Evolutionary conservation across 2,888 invertebrate species (phyloP), one percentile per base, ranked within the genome.

Genomic region (Theodoxus fluviatilis): DNA sequence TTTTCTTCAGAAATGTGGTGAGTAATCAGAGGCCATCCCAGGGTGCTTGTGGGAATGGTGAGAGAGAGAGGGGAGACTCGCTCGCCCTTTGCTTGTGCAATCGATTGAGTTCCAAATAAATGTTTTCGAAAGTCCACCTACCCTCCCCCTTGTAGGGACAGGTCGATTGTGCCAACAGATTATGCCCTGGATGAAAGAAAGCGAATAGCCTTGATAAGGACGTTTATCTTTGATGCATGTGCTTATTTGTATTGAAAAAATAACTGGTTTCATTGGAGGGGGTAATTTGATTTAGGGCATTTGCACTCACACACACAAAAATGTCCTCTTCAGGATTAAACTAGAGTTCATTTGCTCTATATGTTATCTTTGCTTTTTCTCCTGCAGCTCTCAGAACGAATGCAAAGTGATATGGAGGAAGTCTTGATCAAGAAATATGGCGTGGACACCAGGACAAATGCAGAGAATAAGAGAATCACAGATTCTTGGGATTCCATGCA

Each of bases 401-500:
- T 83, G 22, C 76, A 78, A 70, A 40, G 57, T 3, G 72, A 78
- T 15, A 79, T 83, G 74, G 61, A 71, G 18, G 33, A 73, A 9
- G 78, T 81, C 18, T 73, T 83, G 64, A 72, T 72, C 61, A 68
- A 70, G 31, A 73, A 78, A 22, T 83, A 83, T 72, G 83, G 83
- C 18, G 71, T 78, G 43, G 80, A 82, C 57, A 70, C 78, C 15
- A 72, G 81, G 59, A 76, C 77, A 47, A 79, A 78, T 69, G 72
- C 79, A 6, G 75, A 81, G 38, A 82, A 83, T 71, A 75, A 80
- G 59, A 69, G 82, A 1, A 76, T 83, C 9, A 83, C 83, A 59
- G 82, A 83, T 55, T 81, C 83, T 1, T 83, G 83, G 83, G 83
- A 83, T 70, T 80, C 83, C 68, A 79, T 83, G 78, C 83, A 83